A percentile compares a stretch with the other conserved stretches of the same genome.
Conservation (phyloP, 2,113 vertebrate genomes). For the Amia ocellicauda region DNA sequence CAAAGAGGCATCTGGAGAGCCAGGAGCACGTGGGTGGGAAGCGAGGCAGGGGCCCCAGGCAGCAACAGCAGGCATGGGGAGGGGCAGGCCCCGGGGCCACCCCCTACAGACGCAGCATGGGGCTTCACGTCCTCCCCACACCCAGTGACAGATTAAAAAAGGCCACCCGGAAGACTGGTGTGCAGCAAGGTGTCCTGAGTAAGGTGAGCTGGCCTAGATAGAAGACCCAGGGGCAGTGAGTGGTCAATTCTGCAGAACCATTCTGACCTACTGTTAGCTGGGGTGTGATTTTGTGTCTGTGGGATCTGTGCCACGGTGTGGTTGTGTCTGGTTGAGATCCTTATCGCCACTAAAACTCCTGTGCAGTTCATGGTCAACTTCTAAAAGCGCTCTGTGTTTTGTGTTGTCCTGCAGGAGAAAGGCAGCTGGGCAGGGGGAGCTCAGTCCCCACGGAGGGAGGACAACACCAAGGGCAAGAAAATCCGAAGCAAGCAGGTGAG, state of each 20-base stretch:
- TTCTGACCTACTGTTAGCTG: too few relatives aligned
- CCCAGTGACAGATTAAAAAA: conserved; percentile 81
- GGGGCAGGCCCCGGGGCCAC: conserved; percentile 46
- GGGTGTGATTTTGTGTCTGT: neutral
- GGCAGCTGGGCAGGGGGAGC: conserved; percentile 66
- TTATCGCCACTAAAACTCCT: too few relatives aligned
- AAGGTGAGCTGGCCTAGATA: conserved; percentile 44
- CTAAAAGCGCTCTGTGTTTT: conserved; percentile 17
- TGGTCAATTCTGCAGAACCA: neutral
- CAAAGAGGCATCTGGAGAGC: conserved; percentile 54
- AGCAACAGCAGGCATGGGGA: conserved; percentile 57
- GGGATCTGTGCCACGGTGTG: neutral
- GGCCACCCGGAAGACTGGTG: conserved; percentile 77
- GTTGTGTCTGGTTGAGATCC: neutral
- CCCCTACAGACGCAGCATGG: conserved; percentile 53
- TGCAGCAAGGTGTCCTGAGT: conserved; percentile 55
- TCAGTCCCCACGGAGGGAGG: conserved; percentile 65
- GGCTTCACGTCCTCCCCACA: conserved; percentile 63
- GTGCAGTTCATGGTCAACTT: too few relatives aligned
- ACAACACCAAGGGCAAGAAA: conserved; percentile 68
- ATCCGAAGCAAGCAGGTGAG: conserved; percentile 67
- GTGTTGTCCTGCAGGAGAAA: conserved; percentile 60
- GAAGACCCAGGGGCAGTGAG: neutral
- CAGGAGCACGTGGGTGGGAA: conserved; percentile 57
- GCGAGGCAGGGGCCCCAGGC: conserved; percentile 56